Percentiles rank a stretch among this genome's conserved stretches.
These are phyloP conservation scores for Champsocephalus gunnari DNA, from an alignment of 2,797 vertebrate species.

Conservation along the genomic window DNA sequence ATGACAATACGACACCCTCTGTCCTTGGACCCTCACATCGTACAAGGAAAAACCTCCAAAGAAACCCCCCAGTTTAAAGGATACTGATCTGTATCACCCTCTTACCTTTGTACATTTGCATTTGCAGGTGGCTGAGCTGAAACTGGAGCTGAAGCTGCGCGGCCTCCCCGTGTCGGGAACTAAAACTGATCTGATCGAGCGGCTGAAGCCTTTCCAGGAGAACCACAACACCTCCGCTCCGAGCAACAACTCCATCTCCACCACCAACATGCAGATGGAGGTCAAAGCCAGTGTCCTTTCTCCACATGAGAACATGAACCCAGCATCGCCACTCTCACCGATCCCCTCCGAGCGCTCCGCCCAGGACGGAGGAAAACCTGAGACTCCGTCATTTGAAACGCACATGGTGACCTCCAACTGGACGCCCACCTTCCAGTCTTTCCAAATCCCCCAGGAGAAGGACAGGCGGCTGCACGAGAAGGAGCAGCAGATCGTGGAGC, in stretches of 20 bases:
- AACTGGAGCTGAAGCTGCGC: slow-evolving; percentile 95
- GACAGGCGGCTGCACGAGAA: slow-evolving; percentile 97
- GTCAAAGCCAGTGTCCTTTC: slow-evolving; percentile 63
- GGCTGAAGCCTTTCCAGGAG: slow-evolving; percentile 94
- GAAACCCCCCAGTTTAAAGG: too few species aligned
- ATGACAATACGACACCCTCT: too few species aligned
- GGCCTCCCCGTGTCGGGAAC: slow-evolving; percentile 96
- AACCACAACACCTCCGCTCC: slow-evolving; percentile 50
- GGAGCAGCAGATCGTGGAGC: slow-evolving; percentile 95
- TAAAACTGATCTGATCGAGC: slow-evolving; percentile 96
- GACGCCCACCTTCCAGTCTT: slow-evolving; percentile 40
- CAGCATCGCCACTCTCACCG: slow-evolving; percentile 90
- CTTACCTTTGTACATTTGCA: too few species aligned
- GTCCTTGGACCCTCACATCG: too few species aligned
- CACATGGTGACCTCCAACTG: slow-evolving; percentile 82
- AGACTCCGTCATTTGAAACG: slow-evolving; percentile 82
- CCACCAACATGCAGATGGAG: slow-evolving; percentile 77
- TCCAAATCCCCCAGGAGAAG: slow-evolving; percentile 84
- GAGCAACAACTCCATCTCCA: slow-evolving; percentile 52
- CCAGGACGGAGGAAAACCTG: slow-evolving; percentile 78
- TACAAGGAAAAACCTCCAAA: too few species aligned
- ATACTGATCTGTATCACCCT: too few species aligned
- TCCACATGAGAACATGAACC: slow-evolving; percentile 42
- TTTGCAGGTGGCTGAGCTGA: slow-evolving; percentile 93
- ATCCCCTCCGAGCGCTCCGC: slow-evolving; percentile 82